A percentile compares a stretch with the other conserved stretches of the same genome.
Evolutionary conservation across 2,888 invertebrate species (phyloP).

Genomic region (Mechanitis mazaeus): DNA sequence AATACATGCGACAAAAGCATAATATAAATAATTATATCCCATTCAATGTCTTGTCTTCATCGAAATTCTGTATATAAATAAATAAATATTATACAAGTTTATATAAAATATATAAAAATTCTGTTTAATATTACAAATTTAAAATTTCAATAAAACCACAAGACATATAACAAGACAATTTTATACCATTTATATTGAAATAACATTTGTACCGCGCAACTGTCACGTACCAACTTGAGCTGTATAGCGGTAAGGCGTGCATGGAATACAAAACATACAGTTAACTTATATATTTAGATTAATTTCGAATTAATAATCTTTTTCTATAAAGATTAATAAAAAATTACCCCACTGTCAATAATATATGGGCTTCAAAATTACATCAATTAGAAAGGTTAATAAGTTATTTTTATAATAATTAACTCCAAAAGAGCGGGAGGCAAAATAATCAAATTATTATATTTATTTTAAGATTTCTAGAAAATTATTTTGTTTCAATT

Average conservation of each 20-base stretch:
- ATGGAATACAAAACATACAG: constrained; percentile 25
- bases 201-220: constrained; percentile 29
- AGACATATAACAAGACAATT: constrained; percentile 9
- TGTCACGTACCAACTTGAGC: constrained; percentile 72
- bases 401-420: too few relatives aligned
- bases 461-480: too few relatives aligned
- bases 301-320: neutral
- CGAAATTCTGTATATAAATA: neutral
- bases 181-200: constrained; percentile 23
- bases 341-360: too few relatives aligned
- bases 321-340: too few relatives aligned
- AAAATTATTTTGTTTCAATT: too few relatives aligned
- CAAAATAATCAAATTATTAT: too few relatives aligned
- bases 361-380: too few relatives aligned
- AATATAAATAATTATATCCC: constrained; percentile 22
- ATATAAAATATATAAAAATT: too few relatives aligned
- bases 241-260: constrained; percentile 42
- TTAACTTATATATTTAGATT: too few relatives aligned
- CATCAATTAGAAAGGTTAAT: too few relatives aligned
- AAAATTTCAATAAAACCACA: constrained; percentile 6
- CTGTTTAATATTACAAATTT: neutral
- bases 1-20: constrained; percentile 16
- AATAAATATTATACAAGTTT: too few relatives aligned
- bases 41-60: constrained; percentile 19
- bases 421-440: too few relatives aligned